Conservation (phyloP, 2,888 invertebrate genomes). For the Mythimna pallens region DNA sequence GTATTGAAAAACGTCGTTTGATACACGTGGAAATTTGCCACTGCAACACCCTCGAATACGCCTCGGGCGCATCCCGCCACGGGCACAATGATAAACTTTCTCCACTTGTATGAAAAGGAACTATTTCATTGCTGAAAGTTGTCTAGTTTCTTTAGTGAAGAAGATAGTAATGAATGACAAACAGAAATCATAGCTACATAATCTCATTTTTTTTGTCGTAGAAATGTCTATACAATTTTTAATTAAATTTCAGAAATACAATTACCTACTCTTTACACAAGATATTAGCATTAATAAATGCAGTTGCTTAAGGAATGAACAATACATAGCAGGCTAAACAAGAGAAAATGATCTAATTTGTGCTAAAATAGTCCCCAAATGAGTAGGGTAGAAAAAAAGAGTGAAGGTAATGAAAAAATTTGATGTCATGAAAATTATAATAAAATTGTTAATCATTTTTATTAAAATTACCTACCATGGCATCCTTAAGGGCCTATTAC, state of each 20-base stretch:
- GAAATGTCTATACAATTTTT: constrained; percentile 12
- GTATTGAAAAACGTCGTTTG: too few relatives aligned
- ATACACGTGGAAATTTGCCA: too few relatives aligned
- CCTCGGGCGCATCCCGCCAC: too few relatives aligned
- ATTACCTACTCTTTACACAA: constrained; percentile 10
- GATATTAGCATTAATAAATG: constrained; percentile 39
- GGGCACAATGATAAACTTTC: too few relatives aligned
- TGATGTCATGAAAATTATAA: background rate
- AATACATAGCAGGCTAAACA: background rate
- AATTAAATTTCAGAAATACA: background rate
- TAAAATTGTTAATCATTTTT: background rate
- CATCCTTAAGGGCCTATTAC: background rate
- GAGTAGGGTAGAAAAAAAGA: background rate
- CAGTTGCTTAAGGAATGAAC: constrained; percentile 22
- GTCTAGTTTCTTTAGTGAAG: background rate
- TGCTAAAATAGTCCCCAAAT: constrained; percentile 15
- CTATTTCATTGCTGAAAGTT: background rate
- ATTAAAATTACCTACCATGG: background rate
- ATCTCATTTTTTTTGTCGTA: constrained; percentile 8
- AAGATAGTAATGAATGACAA: background rate
- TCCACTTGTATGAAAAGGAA: too few relatives aligned
- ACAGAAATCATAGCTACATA: constrained; percentile 5
- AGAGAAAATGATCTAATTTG: constrained; percentile 26
- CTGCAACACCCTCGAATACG: too few relatives aligned
- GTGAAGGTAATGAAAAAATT: background rate